Evolutionary conservation across 2,797 vertebrate genomes (phyloP), one percentile per base, ranked within the genome.

Genomic region (Serranus cabrilla): DNA sequence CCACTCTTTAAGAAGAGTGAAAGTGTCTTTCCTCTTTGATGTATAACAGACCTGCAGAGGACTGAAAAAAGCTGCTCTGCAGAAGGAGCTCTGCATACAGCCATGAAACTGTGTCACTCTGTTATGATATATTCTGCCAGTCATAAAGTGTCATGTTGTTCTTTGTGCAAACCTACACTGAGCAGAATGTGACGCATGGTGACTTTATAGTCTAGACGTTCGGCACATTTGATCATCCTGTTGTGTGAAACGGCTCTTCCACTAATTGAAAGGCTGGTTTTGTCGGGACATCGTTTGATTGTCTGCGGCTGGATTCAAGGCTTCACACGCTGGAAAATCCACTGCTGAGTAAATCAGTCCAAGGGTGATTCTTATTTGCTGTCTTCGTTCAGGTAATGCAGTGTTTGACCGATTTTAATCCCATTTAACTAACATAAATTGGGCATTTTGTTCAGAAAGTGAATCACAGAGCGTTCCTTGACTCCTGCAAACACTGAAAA

Each of bases 331-430:
- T 55, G 27, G 12, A 70, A 52, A 27, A 55, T 47, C 13, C 4
- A 45, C 34, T 39, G 27, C 49, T 58, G 56, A 43, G 51, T 68
- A 59, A 69, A 83, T 61, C 18, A 62, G 23, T 55, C 52, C 27
- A 25, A 21, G 21, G 49, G 43, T n/a, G 45, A 59, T 58, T 73
- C n/a, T 20, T 69, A 55, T 78, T 76, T 72, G 46, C 64, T 46
- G 43, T 68, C 34, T 56, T 40, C 61, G 52, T 67, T 71, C 31
- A 74, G 68, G 60, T 80, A 78, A 77, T 61, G 27, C 39, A 56
- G 43, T 58, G 31, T 65, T 50, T 76, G 71, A 70, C 20, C 17
- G 23, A 13, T 69, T 76, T 59, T 71, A 84, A 74, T 57, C 27
- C 20, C 8, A 45, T 68, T 74, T 63, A 42, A 47, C 51, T 57